Conservation (phyloP, 2,797 vertebrate species). For the Naso thynnoides region DNA sequence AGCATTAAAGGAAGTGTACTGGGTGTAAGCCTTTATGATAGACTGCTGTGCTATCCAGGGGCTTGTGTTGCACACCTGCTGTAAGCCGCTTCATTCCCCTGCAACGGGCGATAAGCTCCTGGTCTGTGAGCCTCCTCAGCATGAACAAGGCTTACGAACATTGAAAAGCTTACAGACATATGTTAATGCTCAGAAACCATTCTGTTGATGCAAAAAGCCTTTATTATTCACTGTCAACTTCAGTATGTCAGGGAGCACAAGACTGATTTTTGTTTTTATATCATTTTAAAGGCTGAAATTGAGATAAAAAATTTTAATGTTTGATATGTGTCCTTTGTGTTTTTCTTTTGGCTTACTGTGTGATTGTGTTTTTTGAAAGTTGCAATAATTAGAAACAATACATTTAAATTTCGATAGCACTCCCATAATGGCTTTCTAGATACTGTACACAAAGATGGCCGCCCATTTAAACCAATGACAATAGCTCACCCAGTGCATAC, state of each 20-base stretch:
- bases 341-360: too few relatives aligned
- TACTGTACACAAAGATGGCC: too few relatives aligned
- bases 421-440: too few relatives aligned
- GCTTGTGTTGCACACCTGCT: conserved; percentile 67
- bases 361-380: neutral
- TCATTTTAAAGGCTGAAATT: conserved; percentile 2
- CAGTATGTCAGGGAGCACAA: neutral
- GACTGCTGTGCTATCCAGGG: conserved; percentile 53
- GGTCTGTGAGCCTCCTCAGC: conserved; percentile 58
- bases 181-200: conserved; percentile 45
- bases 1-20: conserved; percentile 44
- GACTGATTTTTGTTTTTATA: neutral
- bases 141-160: conserved; percentile 44
- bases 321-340: too few relatives aligned
- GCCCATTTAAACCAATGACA: too few relatives aligned
- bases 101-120: conserved; percentile 63
- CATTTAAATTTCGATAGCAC: neutral
- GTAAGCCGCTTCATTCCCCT: conserved; percentile 64
- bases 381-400: neutral
- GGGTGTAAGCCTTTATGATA: conserved; percentile 57
- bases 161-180: conserved; percentile 43
- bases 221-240: neutral
- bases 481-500: too few relatives aligned
- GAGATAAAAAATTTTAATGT: neutral
- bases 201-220: conserved; percentile 16